A percentile compares a stretch with the other conserved stretches of the same genome.
Evolutionary conservation across 2,797 vertebrate genomes (phyloP).

Genomic region (Dermochelys coriacea): DNA sequence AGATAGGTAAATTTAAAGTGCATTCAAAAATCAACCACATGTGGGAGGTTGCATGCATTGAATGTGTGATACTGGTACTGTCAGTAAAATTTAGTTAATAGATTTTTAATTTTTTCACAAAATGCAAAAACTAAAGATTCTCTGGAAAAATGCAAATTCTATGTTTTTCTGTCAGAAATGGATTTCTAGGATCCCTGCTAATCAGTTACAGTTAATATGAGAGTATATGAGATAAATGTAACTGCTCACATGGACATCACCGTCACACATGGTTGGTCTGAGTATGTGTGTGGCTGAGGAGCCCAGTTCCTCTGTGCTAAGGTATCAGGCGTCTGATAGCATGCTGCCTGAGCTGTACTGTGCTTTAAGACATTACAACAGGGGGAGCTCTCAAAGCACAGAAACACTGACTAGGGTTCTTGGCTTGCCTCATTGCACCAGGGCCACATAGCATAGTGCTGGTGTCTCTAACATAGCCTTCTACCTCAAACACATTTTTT

Average conservation of each 20-base stretch:
- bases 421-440: neutral
- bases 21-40: no score
- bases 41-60: no score
- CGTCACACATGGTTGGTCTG: neutral
- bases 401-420: neutral
- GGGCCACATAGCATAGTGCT: neutral
- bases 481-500: neutral
- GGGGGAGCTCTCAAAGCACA: neutral
- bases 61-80: no score
- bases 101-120: no score
- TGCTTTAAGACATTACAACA: neutral
- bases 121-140: no score
- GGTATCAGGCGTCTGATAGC: neutral
- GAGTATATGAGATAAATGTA: neutral
- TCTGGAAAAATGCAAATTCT: no score
- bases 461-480: neutral
- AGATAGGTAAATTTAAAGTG: no score
- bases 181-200: fast-evolving
- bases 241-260: neutral
- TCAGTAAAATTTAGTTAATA: no score
- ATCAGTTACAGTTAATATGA: neutral
- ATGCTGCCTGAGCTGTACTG: neutral
- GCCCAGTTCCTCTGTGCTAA: neutral
- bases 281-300: neutral
- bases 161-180: no score